Base-by-base conservation (phyloP, 2,113 vertebrate species). In the Phalacrocorax pelagicus region DNA sequence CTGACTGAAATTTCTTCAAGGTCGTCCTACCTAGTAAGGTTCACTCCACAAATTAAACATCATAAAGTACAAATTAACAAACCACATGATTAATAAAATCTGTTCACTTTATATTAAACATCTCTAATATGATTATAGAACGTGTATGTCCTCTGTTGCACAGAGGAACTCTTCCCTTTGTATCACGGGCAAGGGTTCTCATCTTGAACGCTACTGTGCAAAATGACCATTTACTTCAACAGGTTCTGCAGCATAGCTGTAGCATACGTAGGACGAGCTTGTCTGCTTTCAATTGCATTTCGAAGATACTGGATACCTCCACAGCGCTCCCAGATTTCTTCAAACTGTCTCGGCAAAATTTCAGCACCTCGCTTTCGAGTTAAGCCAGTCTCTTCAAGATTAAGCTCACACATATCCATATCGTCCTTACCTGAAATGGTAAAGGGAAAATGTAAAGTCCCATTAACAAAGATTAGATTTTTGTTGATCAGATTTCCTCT, bases 401-500 rank as follows among this genome's bases (percentile, higher is more conserved):
- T 99, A 88, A 99, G 98, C 98, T 99, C 99, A 12, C 99, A 99
- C 99, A 99, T 99, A 98, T 99, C 99, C 98, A 99, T 99, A 90
- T 99, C 99, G 81, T 99, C 99, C 92, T 99, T 99, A 30, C 99
- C 99, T 99, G 97, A 42, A 96, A 55, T 1, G 3, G 40, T 8
- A 49, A 79, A 74, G 20, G 15, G n/a, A 47, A 44, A 61, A 83
- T 11, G 21, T 15, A 12, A 80, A 14, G 47, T 34, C 2, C 8
- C 40, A 46, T 42, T 63, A 86, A 75, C 27, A 58, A 72, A 62
- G 29, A 34, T 26, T 10, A 57, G 9, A 24, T 10, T 36, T 58
- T 19, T 44, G 14, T 30, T 73, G n/a, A 65, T 61, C 40, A 36
- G 3, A 29, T 69, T 57, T 81, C 46, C 30, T 72, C 30, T 52